Evolutionary conservation across 2,113 vertebrate species (phyloP).

Genomic region (Poecile atricapillus): DNA sequence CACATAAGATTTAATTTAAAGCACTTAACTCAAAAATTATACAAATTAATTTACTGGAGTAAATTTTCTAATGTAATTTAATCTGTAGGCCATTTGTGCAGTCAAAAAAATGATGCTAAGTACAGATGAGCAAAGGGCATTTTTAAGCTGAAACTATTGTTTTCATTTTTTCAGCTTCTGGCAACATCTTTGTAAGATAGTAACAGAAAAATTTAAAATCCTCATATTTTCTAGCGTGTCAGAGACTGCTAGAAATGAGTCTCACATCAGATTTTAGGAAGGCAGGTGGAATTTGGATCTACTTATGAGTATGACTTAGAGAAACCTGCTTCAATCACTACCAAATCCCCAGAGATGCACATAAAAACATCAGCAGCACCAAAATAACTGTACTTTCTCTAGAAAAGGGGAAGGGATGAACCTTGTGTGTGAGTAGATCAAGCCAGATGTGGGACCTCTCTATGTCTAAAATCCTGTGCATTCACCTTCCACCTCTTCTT

Average conservation of each 20-base stretch:
- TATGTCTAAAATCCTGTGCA: not conserved
- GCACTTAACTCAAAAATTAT: not conserved
- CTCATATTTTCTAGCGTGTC: not conserved
- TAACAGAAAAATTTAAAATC: not conserved
- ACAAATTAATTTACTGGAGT: not conserved
- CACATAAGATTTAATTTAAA: not conserved
- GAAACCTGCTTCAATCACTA: not conserved
- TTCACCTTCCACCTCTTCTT: not conserved
- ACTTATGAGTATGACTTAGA: not conserved
- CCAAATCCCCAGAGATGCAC: not conserved
- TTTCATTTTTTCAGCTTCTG: not conserved
- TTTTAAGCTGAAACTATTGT: not conserved
- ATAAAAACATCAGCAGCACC: not conserved
- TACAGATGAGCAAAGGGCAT: not conserved
- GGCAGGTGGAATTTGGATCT: not conserved
- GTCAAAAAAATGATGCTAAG: not conserved
- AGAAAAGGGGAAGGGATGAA: fast-evolving
- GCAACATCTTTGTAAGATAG: not conserved
- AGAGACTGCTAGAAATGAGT: not conserved
- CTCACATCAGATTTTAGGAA: not conserved
- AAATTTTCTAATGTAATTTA: not conserved
- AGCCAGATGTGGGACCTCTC: not conserved
- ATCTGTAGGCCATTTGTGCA: not conserved
- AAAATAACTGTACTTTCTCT: not conserved
- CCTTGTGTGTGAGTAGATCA: not conserved